Evolutionary conservation across 2,797 vertebrate genomes (phyloP).

Genomic region (Babyrousa celebensis): DNA sequence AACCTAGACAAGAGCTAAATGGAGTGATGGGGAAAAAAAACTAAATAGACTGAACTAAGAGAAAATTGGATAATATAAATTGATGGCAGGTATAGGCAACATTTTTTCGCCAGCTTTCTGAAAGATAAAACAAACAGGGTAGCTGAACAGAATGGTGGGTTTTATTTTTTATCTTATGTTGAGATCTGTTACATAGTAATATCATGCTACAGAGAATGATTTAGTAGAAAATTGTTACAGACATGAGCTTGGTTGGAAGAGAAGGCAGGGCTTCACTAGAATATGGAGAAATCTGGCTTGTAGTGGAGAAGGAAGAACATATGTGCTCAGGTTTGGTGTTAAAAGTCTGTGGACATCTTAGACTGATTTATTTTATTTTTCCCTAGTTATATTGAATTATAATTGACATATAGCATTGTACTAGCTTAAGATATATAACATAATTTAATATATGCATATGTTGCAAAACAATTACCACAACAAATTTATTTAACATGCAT

Average conservation of each 20-base stretch:
- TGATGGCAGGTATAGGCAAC: background rate
- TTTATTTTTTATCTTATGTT: background rate
- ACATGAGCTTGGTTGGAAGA: background rate
- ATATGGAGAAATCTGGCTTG: background rate
- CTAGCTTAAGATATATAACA: background rate
- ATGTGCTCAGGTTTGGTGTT: background rate
- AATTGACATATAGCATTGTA: background rate
- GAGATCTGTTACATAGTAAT: background rate
- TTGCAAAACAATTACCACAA: background rate
- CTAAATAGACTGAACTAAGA: background rate
- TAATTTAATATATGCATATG: background rate
- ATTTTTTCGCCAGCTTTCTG: conserved; percentile 24
- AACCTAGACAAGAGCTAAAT: background rate
- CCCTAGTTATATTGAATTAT: background rate
- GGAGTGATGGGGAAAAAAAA: background rate
- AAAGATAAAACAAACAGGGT: background rate
- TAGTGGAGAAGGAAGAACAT: background rate
- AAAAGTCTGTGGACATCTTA: background rate
- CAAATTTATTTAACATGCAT: background rate
- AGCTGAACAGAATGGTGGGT: background rate
- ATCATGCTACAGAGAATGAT: conserved; percentile 22
- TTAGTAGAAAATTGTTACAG: conserved; percentile 18
- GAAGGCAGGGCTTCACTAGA: background rate
- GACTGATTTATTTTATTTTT: background rate
- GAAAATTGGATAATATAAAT: background rate